These are phyloP conservation scores for Dicerorhinus sumatrensis DNA, from an alignment of 2,113 vertebrate genomes.

Conservation along the genomic window DNA sequence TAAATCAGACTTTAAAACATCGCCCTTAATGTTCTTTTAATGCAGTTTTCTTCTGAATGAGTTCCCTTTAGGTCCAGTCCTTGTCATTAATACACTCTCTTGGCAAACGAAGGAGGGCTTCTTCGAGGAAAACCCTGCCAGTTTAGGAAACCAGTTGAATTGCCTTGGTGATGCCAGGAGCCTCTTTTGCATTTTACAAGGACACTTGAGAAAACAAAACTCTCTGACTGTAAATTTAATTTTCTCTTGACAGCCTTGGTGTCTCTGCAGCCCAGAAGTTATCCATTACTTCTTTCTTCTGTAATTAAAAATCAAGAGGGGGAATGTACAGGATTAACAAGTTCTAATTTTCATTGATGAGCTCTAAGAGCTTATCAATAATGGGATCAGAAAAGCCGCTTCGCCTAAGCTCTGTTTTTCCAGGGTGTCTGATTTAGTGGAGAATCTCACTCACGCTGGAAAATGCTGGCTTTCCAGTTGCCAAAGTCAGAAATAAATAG, in stretches of 20 bases:
- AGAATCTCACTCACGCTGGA: constrained; percentile 70
- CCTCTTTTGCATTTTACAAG: constrained; percentile 85
- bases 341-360: constrained; percentile 83
- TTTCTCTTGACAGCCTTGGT: constrained; percentile 72
- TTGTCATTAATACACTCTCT: constrained; percentile 82
- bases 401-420: constrained; percentile 79
- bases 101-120: constrained; percentile 81
- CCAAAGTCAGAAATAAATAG: constrained; percentile 47
- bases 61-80: constrained; percentile 80
- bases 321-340: constrained; percentile 78
- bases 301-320: constrained; percentile 85
- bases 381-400: constrained; percentile 79
- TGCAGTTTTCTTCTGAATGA: constrained; percentile 83
- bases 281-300: constrained; percentile 76
- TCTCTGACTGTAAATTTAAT: constrained; percentile 79
- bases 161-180: constrained; percentile 72
- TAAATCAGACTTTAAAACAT: constrained; percentile 83
- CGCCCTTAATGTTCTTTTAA: constrained; percentile 84
- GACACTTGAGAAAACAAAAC: constrained; percentile 83
- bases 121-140: constrained; percentile 80
- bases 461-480: constrained; percentile 62
- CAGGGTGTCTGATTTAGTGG: constrained; percentile 74
- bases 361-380: constrained; percentile 82
- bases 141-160: constrained; percentile 80
- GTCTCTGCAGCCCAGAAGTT: constrained; percentile 68